Base-by-base conservation (phyloP, 2,113 vertebrate species). In the Chauna torquata region DNA sequence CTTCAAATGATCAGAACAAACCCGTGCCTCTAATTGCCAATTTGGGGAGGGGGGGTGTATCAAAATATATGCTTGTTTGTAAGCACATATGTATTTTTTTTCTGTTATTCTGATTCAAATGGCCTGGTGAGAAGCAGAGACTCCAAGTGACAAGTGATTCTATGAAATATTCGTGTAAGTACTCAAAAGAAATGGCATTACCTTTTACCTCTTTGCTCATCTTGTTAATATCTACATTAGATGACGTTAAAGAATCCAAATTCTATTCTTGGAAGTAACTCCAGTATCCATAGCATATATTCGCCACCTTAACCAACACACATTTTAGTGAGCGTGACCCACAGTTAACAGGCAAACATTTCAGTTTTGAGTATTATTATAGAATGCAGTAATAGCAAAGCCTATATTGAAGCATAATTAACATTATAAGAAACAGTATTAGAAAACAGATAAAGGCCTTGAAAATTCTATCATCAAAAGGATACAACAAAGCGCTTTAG, bases 401-500 rank as follows among this genome's bases (percentile, higher is more conserved):
- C 22, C 12, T 28, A 20, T 13, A 40, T 20, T 16, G 40, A 75
- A 49, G 27, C 20, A 50, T 28, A 20, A 83, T n/a, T 34, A 61
- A 2, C 44, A 17, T 20, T 58, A 2, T 2, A 59, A 78, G 45
- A 86, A 94, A 55, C 4, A 17, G 5, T 16, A 23, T 40, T 23
- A 5, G 65, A 61, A 62, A 8, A 52, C 19, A 71, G 32, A 50
- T 19, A 42, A 49, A 55, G 32, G 9, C 28, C 72, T 40, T n/a
- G 19, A 47, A 32, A 24, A 66, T 6, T 20, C 38, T 9, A 3
- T 15, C 25, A 81, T 38, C 18, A 44, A 70, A 98, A 99, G 99
- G 99, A 99, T 99, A 99, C 99, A 99, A 95, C 99, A 99, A 16
- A 99, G 99, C n/a, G 99, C 99, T 98, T 99, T 99, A 94, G 99